phyloP scores from a whole-genome alignment of 2,797 vertebrate species.

The Hemitrygon akajei region DNA sequence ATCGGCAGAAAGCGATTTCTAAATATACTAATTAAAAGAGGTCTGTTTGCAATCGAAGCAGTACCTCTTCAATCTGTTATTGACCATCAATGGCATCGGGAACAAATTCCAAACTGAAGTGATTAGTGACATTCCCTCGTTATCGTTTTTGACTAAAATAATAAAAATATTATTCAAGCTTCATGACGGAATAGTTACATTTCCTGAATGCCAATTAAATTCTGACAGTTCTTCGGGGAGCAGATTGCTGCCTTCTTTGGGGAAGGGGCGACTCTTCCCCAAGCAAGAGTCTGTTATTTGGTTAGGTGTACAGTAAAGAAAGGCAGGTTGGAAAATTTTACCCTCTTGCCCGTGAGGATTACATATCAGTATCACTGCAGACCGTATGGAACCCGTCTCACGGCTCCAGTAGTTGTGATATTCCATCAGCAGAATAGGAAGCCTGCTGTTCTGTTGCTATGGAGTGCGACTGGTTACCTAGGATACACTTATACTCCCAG shows the following conservation, averaged over 20 bases:
- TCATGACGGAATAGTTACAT: background rate
- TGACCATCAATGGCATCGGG: background rate
- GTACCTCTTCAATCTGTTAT: background rate
- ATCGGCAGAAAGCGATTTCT: background rate
- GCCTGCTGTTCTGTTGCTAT: conserved; percentile 26
- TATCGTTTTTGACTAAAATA: background rate
- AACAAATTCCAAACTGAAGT: background rate
- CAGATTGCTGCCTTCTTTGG: background rate
- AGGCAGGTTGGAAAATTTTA: background rate
- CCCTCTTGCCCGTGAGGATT: background rate
- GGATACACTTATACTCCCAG: conserved; percentile 22
- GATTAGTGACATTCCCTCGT: background rate
- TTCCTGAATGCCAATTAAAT: background rate
- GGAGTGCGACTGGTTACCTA: conserved; percentile 12
- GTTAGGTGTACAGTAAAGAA: background rate
- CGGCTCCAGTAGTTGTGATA: background rate
- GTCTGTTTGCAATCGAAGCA: background rate
- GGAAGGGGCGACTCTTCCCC: background rate
- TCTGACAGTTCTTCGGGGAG: background rate
- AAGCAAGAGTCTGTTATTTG: background rate
- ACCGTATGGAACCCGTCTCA: background rate
- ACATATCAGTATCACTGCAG: background rate
- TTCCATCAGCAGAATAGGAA: background rate
- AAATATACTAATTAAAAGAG: background rate
- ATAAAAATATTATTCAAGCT: conserved; percentile 18